Evolutionary conservation across 2,888 invertebrate genomes (phyloP).

Genomic region (Calliopum simillimum): DNA sequence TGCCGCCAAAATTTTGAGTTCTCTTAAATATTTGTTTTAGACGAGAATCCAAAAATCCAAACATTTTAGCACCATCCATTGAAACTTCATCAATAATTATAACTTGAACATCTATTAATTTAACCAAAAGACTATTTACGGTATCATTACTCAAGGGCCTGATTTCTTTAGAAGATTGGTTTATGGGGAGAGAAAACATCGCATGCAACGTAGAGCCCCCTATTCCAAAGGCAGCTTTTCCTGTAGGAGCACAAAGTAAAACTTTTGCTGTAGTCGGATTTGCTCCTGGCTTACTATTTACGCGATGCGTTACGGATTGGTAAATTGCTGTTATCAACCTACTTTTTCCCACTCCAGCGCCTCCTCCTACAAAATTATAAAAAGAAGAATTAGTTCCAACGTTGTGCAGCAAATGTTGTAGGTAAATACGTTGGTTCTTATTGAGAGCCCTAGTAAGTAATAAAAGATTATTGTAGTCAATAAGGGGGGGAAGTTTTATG

Average conservation of each 20-base stretch:
- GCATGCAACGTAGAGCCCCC: slow-evolving; percentile 33
- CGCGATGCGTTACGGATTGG: slow-evolving; percentile 26
- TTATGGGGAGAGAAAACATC: slow-evolving; percentile 35
- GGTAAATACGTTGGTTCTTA: slow-evolving; percentile 27
- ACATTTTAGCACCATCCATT: slow-evolving; percentile 36
- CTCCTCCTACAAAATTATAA: too few relatives aligned
- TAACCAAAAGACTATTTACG: slow-evolving; percentile 26
- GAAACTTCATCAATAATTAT: slow-evolving; percentile 40
- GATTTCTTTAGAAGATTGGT: slow-evolving; percentile 33
- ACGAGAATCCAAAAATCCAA: too few relatives aligned
- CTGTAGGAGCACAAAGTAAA: slow-evolving; percentile 26
- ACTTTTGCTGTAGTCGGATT: slow-evolving; percentile 30
- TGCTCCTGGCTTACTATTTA: slow-evolving; percentile 25
- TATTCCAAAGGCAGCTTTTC: slow-evolving; percentile 36
- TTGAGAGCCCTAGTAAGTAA: slow-evolving; percentile 10
- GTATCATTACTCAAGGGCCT: slow-evolving; percentile 28
- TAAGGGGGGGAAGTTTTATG: slow-evolving; percentile 25
- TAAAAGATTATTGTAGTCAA: slow-evolving; percentile 5
- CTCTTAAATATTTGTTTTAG: too few relatives aligned
- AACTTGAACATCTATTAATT: slow-evolving; percentile 32
- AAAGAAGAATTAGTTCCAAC: slow-evolving; percentile 33
- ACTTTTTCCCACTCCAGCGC: slow-evolving; percentile 39
- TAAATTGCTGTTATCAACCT: slow-evolving; percentile 28
- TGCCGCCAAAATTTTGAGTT: slow-evolving; percentile 10
- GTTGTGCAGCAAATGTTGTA: slow-evolving; percentile 27